phyloP scores from a whole-genome alignment of 2,888 invertebrate species.

The Dendrolimus houi region DNA sequence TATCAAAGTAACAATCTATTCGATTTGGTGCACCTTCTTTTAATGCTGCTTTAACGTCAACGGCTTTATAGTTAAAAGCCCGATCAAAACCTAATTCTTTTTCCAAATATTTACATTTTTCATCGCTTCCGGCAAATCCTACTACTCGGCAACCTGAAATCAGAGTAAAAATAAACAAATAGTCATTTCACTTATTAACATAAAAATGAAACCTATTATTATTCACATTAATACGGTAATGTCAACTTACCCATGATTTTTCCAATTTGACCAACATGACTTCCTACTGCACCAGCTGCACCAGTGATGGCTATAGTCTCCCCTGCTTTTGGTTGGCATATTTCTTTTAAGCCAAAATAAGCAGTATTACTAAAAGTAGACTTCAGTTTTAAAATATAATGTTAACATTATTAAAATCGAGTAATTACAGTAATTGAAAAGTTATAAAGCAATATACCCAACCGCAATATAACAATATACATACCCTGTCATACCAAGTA shows the following conservation, averaged over 20 bases:
- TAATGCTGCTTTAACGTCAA: slow-evolving; percentile 72
- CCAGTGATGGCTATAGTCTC: slow-evolving; percentile 84
- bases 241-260: slow-evolving; percentile 76
- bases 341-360: slow-evolving; percentile 83
- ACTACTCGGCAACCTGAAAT: slow-evolving; percentile 56
- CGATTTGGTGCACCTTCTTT: slow-evolving; percentile 80
- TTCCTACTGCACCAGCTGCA: slow-evolving; percentile 88
- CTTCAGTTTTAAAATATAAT: not conserved
- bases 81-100: slow-evolving; percentile 81
- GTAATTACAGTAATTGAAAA: not conserved
- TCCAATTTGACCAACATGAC: slow-evolving; percentile 86
- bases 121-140: slow-evolving; percentile 82
- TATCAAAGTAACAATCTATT: slow-evolving; percentile 87
- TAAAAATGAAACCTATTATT: no score
- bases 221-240: no score
- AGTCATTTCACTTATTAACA: no score
- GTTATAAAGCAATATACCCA: not conserved
- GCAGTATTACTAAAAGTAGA: slow-evolving; percentile 78
- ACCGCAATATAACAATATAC: no score
- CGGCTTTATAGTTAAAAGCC: slow-evolving; percentile 85
- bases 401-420: not conserved
- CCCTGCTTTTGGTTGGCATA: slow-evolving; percentile 82
- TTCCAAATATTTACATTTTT: slow-evolving; percentile 82
- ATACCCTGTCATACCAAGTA: slow-evolving; percentile 85
- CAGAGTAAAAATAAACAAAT: not conserved